Evolutionary conservation across 2,888 invertebrate genomes (phyloP).

Genomic region (Loripinus fragilis): DNA sequence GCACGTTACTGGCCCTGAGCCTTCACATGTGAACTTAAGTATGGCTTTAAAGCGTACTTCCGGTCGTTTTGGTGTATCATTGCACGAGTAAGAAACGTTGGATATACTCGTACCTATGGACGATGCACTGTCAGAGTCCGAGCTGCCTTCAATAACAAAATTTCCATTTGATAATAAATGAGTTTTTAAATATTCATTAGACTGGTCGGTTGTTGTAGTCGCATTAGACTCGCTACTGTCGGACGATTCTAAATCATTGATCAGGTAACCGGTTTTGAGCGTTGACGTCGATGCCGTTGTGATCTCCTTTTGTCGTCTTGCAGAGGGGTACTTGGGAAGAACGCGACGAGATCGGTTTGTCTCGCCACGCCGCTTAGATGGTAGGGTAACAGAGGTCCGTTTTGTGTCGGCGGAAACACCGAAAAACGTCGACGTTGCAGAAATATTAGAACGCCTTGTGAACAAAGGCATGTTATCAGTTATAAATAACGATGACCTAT

Average conservation of each 20-base stretch:
- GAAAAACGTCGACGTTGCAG: conserved; percentile 37
- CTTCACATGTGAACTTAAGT: conserved; percentile 38
- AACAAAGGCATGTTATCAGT: conserved; percentile 38
- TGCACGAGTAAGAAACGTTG: conserved; percentile 32
- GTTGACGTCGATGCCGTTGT: conserved; percentile 43
- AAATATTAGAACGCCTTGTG: conserved; percentile 36
- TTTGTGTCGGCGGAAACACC: conserved; percentile 18
- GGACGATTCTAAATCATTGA: conserved; percentile 38
- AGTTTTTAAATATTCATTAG: conserved; percentile 37
- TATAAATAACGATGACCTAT: no score
- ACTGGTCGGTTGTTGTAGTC: conserved; percentile 30
- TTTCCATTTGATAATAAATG: conserved; percentile 28
- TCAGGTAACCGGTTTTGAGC: conserved; percentile 48
- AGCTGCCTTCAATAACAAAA: conserved; percentile 42
- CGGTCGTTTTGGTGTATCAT: conserved; percentile 1
- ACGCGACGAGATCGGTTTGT: conserved; percentile 27
- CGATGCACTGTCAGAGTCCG: conserved; percentile 40
- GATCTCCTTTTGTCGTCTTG: conserved; percentile 36
- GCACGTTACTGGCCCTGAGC: conserved; percentile 42
- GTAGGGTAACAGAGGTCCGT: conserved; percentile 14
- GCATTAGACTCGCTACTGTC: conserved; percentile 34
- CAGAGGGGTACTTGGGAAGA: conserved; percentile 46
- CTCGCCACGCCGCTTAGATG: conserved; percentile 34
- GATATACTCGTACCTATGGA: conserved; percentile 32
- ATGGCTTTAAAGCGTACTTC: conserved; percentile 25